phyloP scores from a whole-genome alignment of 2,797 vertebrate species.

The Falco novaeseelandiae region DNA sequence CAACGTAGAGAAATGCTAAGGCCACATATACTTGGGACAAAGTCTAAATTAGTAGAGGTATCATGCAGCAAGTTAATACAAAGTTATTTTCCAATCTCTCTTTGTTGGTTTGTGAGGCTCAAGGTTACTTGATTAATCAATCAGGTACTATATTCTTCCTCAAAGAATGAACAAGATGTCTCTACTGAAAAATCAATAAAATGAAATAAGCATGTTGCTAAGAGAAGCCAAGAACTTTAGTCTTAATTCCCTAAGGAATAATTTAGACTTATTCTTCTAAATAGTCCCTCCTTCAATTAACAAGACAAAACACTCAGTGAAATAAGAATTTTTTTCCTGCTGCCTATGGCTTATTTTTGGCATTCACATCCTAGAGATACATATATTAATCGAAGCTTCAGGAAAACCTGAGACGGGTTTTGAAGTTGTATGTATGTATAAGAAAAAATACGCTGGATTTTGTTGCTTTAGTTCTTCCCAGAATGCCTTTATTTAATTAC shows the following conservation, averaged over 20 bases:
- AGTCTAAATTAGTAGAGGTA: not conserved
- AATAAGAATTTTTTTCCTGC: not conserved
- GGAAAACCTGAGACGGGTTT: not conserved
- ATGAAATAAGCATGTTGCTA: not conserved
- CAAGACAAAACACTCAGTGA: not conserved
- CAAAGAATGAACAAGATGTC: not conserved
- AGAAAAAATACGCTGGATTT: not conserved
- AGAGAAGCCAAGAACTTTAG: not conserved
- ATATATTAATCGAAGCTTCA: not conserved
- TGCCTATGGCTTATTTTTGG: not conserved
- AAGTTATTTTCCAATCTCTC: not conserved
- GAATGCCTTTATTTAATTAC: constrained; percentile 10
- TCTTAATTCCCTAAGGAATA: not conserved
- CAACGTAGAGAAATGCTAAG: not conserved
- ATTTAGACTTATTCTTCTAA: not conserved
- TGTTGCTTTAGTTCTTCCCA: constrained; percentile 12
- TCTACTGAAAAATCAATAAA: not conserved
- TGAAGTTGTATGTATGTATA: not conserved
- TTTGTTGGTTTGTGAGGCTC: not conserved
- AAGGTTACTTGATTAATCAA: not conserved
- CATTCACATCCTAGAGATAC: not conserved
- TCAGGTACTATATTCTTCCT: not conserved
- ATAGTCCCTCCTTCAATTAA: not conserved
- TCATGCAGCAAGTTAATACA: not conserved
- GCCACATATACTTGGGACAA: not conserved